These are phyloP conservation scores for Montipora foliosa DNA, from an alignment of 64 coral and sea anemone species.

Conservation along the genomic window DNA sequence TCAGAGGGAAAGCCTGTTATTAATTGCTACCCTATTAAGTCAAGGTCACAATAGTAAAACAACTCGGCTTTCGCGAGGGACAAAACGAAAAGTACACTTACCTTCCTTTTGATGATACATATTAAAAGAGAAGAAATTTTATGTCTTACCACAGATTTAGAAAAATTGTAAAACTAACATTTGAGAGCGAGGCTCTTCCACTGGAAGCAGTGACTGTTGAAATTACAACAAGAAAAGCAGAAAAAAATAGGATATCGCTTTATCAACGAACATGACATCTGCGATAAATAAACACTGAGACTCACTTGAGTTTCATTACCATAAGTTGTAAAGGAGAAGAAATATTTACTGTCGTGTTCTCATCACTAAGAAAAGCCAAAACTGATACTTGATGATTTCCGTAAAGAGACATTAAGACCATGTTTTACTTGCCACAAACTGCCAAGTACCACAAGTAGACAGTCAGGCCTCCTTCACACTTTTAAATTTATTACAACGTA, in stretches of 20 bases:
- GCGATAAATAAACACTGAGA: neutral
- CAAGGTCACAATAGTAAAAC: constrained; percentile 4
- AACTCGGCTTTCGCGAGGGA: neutral
- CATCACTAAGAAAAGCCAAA: neutral
- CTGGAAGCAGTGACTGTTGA: neutral
- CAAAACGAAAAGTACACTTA: neutral
- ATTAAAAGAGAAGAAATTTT: neutral
- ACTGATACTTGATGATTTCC: neutral
- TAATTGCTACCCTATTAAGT: neutral
- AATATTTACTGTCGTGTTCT: neutral
- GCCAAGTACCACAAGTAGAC: no score
- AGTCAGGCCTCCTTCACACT: no score
- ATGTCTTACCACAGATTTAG: neutral
- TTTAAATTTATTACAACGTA: no score
- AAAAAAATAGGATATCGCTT: neutral
- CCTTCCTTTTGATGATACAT: neutral
- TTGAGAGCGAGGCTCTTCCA: neutral
- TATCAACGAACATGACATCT: neutral
- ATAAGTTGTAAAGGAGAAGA: no score
- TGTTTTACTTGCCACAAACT: neutral
- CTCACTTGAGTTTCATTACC: no score
- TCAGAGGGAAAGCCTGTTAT: neutral
- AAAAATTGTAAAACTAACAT: neutral
- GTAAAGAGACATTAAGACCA: neutral
- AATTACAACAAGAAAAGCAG: neutral